Evolutionary conservation across 2,113 vertebrate genomes (phyloP).

Genomic region (Taxidea taxus): DNA sequence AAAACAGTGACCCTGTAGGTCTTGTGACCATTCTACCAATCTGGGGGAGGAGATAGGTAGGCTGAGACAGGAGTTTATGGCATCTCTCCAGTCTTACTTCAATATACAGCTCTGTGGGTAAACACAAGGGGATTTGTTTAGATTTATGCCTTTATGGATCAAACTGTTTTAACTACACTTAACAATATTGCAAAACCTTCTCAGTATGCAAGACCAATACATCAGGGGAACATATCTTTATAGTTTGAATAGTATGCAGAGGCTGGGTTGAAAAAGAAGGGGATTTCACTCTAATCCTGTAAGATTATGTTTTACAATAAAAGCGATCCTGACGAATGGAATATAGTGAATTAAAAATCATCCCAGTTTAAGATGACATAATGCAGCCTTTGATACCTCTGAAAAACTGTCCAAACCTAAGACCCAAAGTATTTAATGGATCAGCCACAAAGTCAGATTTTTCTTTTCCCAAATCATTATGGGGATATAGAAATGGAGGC

Average conservation of each 20-base stretch:
- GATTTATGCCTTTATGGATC: neutral
- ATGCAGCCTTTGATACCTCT: constrained; percentile 59
- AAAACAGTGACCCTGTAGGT: constrained; percentile 14
- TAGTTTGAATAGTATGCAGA: constrained; percentile 38
- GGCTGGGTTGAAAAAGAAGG: constrained; percentile 45
- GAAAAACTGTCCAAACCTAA: constrained; percentile 56
- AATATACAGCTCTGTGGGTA: neutral
- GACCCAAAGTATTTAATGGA: constrained; percentile 37
- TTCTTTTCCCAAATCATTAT: neutral
- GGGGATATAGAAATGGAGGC: neutral
- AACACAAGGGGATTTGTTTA: neutral
- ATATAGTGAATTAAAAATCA: constrained; percentile 64
- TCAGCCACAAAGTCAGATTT: constrained; percentile 11
- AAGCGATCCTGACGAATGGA: constrained; percentile 16
- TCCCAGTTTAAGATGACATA: constrained; percentile 60
- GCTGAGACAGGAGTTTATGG: neutral
- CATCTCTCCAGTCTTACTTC: neutral
- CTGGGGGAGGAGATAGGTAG: neutral
- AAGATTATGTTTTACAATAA: constrained; percentile 66
- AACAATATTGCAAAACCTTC: neutral
- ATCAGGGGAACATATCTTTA: neutral
- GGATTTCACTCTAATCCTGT: constrained; percentile 53
- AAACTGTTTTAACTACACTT: neutral
- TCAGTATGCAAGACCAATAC: constrained; percentile 33
- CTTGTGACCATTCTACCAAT: neutral